These are phyloP conservation scores for Lasioglossum calceatum DNA, from an alignment of 2,888 invertebrate genomes.

Conservation along the genomic window DNA sequence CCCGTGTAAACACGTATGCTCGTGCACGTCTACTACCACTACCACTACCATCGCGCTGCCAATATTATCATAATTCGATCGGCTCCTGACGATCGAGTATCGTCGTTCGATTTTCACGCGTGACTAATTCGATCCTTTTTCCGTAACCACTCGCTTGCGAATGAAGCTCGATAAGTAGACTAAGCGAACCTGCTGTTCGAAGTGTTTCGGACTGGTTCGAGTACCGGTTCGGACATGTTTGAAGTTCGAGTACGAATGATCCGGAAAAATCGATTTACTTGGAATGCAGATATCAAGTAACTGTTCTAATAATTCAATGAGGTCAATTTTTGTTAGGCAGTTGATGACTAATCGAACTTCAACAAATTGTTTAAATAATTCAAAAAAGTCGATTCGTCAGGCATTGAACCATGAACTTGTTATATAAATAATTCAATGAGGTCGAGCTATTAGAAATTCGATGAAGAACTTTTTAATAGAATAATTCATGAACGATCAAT, in stretches of 20 bases:
- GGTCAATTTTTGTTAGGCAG: too few relatives aligned
- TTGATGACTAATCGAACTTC: too few relatives aligned
- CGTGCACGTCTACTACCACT: not conserved
- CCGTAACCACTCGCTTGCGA: not conserved
- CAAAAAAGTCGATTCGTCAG: not conserved
- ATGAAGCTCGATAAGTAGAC: not conserved
- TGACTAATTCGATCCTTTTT: slow-evolving; percentile 30
- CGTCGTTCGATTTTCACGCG: slow-evolving; percentile 35
- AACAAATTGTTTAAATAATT: not conserved
- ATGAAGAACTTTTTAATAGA: not conserved
- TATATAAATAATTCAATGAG: not conserved
- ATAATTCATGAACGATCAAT: not conserved
- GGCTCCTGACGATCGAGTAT: slow-evolving; percentile 17
- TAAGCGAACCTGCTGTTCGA: not conserved
- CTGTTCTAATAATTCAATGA: not conserved
- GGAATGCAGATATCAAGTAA: not conserved
- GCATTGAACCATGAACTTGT: not conserved
- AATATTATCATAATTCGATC: slow-evolving; percentile 29
- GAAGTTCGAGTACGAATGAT: not conserved
- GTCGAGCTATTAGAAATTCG: not conserved
- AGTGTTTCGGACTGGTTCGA: not conserved
- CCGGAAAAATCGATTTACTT: not conserved
- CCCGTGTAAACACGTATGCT: slow-evolving; percentile 15
- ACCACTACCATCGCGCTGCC: not conserved
- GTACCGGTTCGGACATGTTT: not conserved